Evolutionary conservation across 1,140 invertebrate genomes (phyloP).

Genomic region (Aphelenchoides fujianensis): DNA sequence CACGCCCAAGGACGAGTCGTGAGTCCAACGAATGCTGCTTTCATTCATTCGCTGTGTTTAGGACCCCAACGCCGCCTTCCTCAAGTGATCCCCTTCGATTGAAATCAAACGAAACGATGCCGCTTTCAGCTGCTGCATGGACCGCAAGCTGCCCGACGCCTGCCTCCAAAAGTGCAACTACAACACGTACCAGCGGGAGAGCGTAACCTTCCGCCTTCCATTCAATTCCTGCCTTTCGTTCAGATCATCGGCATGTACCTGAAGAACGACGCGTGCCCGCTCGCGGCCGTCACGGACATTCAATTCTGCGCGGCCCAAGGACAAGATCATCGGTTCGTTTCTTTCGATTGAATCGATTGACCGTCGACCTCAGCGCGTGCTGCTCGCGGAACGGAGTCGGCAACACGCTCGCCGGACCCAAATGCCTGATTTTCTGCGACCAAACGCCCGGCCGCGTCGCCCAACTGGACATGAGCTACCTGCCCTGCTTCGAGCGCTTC

Average conservation of each 20-base stretch:
- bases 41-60: too few relatives aligned
- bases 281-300: conserved; percentile 56
- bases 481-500: conserved; percentile 58
- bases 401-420: conserved; percentile 50
- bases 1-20: neutral
- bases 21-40: neutral
- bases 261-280: conserved; percentile 54
- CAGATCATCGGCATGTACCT: conserved; percentile 59
- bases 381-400: conserved; percentile 44
- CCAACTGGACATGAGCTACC: conserved; percentile 52
- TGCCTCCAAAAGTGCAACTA: conserved; percentile 56
- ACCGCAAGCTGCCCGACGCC: conserved; percentile 49
- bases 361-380: conserved; percentile 35
- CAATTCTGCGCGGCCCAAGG: conserved; percentile 61
- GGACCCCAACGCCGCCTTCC: conserved; percentile 18
- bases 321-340: conserved; percentile 11
- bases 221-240: conserved; percentile 13
- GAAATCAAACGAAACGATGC: too few relatives aligned
- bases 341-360: neutral
- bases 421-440: conserved; percentile 59
- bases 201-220: conserved; percentile 28
- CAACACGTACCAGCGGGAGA: conserved; percentile 45
- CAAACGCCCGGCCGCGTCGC: conserved; percentile 49
- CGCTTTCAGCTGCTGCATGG: conserved; percentile 57
- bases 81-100: too few relatives aligned